These are phyloP conservation scores for Gobiocypris rarus DNA, from an alignment of 2,113 vertebrate genomes.

Conservation along the genomic window DNA sequence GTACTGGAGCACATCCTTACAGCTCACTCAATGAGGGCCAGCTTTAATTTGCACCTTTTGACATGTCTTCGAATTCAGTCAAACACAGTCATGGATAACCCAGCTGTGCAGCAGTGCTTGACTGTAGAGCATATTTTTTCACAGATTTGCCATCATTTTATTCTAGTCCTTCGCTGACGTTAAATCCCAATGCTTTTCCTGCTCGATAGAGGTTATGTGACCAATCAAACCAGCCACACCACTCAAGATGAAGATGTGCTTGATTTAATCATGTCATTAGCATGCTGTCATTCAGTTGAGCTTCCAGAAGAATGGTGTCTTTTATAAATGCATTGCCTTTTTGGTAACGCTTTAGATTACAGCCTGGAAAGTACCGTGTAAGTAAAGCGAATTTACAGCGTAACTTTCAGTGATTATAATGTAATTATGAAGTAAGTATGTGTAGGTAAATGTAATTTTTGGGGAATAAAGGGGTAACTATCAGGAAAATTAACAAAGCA, in stretches of 20 bases:
- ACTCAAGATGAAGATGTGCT: slow-evolving; percentile 24
- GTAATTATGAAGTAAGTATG: too few relatives aligned
- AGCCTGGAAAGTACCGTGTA: too few relatives aligned
- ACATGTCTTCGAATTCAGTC: slow-evolving; percentile 37
- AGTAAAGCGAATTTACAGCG: too few relatives aligned
- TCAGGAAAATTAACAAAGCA: too few relatives aligned
- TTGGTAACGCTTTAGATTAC: too few relatives aligned
- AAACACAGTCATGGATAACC: slow-evolving; percentile 40
- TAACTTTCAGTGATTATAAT: too few relatives aligned
- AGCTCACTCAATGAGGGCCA: not conserved
- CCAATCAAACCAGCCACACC: slow-evolving; percentile 6
- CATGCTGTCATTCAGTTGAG: slow-evolving; percentile 9
- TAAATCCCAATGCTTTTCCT: not conserved
- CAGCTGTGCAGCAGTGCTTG: slow-evolving; percentile 24
- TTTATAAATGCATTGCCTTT: not conserved
- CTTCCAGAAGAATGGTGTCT: not conserved
- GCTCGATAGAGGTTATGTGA: not conserved
- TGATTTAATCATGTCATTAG: slow-evolving; percentile 16
- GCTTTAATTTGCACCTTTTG: slow-evolving; percentile 21
- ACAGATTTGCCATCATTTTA: not conserved
- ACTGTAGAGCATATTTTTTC: not conserved
- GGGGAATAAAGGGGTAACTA: too few relatives aligned
- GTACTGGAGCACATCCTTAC: not conserved
- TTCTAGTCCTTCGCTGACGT: slow-evolving; percentile 16
- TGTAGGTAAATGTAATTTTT: too few relatives aligned